Base-by-base conservation (phyloP, 2,797 vertebrate genomes). In the Typhlichthys subterraneus region DNA sequence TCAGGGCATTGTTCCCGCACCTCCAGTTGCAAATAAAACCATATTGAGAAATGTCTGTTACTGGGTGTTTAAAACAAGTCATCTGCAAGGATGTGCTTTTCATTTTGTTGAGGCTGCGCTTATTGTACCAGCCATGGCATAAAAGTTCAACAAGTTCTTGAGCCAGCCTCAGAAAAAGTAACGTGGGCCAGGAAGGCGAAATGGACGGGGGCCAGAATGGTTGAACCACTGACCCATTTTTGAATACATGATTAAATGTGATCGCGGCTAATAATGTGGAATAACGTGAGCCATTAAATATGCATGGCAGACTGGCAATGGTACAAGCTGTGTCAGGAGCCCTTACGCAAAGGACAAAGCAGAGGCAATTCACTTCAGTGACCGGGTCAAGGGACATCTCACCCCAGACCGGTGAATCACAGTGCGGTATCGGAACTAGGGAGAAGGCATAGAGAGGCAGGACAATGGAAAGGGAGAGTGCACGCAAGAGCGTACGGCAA, bases 341-440 rank as follows among this genome's bases (percentile, higher is more conserved):
- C 87, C 84, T 90, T 85, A 81, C 77, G 75, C 65, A 61, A 80
- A 87, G 81, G 80, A 86, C 77, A 56, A 46, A 66, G 61, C 77
- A 73, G 72, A 85, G 84, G 89, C 84, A 89, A 87, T 80, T 76
- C 88, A 88, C 90, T 91, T 91, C 73, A 86, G 72, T 64, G 53
- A 46, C 29, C 19, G 70, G 77, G 64, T 70, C 63, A 89, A 82
- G 91, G 89, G 79, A 67, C 79, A 71, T 64, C 38, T 82, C 75
- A 80, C 82, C 84, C 62, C 19, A 49, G 42, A 82, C 69, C 74
- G 90, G 88, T 88, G 87, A 95, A 94, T 92, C 86, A 93, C 76
- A 53, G 54, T 53, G 48, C 65, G 70, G 79, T 77, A 82, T 45
- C 45, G 65, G 58, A 45, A 57, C 29, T 12, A 38, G 29, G 23